These are phyloP conservation scores for Magallana nippona DNA, from an alignment of 2,888 invertebrate species.

Conservation along the genomic window DNA sequence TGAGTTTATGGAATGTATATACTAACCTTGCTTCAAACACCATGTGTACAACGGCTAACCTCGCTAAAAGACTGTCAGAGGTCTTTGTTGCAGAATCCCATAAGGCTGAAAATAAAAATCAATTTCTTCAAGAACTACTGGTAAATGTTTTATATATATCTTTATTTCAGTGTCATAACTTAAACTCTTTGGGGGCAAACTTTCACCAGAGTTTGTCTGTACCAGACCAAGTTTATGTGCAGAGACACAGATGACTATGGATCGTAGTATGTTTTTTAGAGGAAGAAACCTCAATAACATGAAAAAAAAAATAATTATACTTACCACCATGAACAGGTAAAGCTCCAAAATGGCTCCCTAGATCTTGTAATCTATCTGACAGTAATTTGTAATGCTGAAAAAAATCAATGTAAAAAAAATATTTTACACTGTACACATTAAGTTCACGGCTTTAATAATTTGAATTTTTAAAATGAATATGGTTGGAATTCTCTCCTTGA, in stretches of 20 bases:
- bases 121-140: background rate
- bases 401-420: background rate
- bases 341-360: slow-evolving; percentile 57
- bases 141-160: background rate
- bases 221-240: too few species aligned
- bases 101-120: slow-evolving; percentile 44
- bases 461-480: too few species aligned
- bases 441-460: too few species aligned
- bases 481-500: too few species aligned
- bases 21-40: slow-evolving; percentile 58
- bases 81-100: slow-evolving; percentile 58
- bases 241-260: too few species aligned
- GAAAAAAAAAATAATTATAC: background rate
- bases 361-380: slow-evolving; percentile 50
- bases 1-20: too few species aligned
- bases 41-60: slow-evolving; percentile 60
- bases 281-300: too few species aligned
- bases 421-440: background rate
- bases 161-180: too few species aligned
- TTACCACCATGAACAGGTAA: slow-evolving; percentile 59
- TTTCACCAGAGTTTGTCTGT: too few species aligned
- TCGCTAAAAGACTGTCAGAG: slow-evolving; percentile 51
- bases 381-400: slow-evolving; percentile 55
- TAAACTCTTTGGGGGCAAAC: too few species aligned
- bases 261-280: too few species aligned